phyloP scores from a whole-genome alignment of 2,113 vertebrate genomes.

The Lichenostomus cassidix region DNA sequence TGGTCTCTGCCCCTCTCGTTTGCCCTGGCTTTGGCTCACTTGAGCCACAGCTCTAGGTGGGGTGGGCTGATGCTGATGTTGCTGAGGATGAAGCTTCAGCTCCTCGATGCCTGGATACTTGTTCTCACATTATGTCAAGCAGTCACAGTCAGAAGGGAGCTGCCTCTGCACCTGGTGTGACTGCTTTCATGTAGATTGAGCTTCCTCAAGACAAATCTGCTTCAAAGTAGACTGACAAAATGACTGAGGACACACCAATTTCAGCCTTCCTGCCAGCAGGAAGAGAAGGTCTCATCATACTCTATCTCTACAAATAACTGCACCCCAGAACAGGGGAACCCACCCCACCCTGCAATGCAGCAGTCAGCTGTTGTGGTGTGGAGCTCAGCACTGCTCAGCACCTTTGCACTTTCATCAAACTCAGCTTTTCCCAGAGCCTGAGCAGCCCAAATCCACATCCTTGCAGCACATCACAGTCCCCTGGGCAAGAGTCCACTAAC shows the following conservation, averaged over 20 bases:
- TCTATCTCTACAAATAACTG: not conserved
- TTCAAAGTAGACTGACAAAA: not conserved
- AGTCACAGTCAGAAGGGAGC: not conserved
- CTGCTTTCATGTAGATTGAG: not conserved
- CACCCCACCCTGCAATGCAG: not conserved
- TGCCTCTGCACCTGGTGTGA: not conserved
- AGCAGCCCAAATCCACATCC: not conserved
- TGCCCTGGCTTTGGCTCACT: not conserved
- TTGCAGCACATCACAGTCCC: not conserved
- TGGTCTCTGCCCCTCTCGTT: not conserved
- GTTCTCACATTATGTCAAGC: not conserved
- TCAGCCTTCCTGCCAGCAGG: not conserved
- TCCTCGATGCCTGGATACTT: not conserved
- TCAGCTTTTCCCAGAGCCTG: not conserved
- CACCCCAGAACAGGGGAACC: not conserved
- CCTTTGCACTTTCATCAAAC: not conserved
- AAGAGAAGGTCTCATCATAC: not conserved
- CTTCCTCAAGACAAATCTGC: not conserved
- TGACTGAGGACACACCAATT: not conserved
- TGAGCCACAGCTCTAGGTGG: not conserved
- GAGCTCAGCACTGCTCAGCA: not conserved
- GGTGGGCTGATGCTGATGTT: not conserved
- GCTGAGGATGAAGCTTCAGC: not conserved
- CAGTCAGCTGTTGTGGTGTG: not conserved
- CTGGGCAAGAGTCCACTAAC: not conserved